Evolutionary conservation across 2,797 vertebrate species (phyloP).

Genomic region (Sciaenops ocellatus): DNA sequence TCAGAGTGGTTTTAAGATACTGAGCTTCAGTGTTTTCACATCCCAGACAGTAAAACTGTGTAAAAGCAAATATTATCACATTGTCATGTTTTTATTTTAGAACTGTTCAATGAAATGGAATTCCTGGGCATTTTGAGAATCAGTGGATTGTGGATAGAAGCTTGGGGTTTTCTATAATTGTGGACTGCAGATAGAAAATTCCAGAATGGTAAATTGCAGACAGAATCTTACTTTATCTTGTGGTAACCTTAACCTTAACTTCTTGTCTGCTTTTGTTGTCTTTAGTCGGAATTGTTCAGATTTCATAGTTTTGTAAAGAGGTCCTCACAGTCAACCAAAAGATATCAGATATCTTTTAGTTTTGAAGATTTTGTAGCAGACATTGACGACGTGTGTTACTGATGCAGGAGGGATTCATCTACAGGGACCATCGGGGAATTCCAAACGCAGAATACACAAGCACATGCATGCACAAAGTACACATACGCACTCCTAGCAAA

Average conservation of each 20-base stretch:
- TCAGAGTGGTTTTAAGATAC: background rate
- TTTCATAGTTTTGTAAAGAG: background rate
- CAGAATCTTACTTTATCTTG: background rate
- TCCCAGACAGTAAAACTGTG: background rate
- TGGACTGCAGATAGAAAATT: background rate
- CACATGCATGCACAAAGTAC: background rate
- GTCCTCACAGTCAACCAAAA: background rate
- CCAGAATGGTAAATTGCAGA: background rate
- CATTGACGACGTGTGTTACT: slow-evolving; percentile 2
- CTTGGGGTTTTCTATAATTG: background rate
- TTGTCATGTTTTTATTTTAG: too few species aligned
- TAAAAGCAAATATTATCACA: background rate
- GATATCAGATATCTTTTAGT: too few species aligned
- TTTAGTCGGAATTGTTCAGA: background rate
- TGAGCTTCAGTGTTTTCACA: background rate
- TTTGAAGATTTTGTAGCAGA: background rate
- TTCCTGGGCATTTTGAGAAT: too few species aligned
- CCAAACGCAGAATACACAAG: background rate
- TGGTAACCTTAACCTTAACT: too few species aligned
- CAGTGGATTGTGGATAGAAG: background rate
- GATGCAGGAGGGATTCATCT: slow-evolving; percentile 4
- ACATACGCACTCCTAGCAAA: background rate
- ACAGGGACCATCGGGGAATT: background rate
- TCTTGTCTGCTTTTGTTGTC: background rate
- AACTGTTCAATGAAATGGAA: too few species aligned